Percentiles rank a stretch among this genome's conserved stretches.
These are phyloP conservation scores for Saguinus midas DNA, from an alignment of 2,113 vertebrate species.

Conservation along the genomic window DNA sequence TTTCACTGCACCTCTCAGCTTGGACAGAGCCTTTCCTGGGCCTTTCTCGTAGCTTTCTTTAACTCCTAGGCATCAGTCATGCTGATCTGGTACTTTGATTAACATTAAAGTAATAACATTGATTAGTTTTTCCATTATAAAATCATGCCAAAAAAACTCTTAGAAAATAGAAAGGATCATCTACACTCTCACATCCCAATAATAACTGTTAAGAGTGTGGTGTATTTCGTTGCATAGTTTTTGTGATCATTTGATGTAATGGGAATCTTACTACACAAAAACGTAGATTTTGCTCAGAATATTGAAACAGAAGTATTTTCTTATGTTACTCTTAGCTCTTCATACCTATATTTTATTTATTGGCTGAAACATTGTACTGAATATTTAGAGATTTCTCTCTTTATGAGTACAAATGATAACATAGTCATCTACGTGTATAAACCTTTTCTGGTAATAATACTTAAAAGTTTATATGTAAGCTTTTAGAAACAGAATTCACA, in stretches of 20 bases:
- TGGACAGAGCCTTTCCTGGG: neutral
- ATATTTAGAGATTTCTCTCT: neutral
- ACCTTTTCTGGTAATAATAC: neutral
- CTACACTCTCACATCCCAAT: neutral
- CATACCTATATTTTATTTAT: neutral
- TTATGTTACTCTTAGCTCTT: neutral
- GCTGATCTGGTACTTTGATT: neutral
- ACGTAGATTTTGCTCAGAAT: neutral
- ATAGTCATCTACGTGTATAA: neutral
- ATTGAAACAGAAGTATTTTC: neutral
- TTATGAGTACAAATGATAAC: neutral
- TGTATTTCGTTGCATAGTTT: neutral
- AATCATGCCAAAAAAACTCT: neutral
- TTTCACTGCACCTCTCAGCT: neutral
- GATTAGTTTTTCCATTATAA: neutral
- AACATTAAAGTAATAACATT: neutral
- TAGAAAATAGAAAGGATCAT: neutral
- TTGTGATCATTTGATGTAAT: neutral
- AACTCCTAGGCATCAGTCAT: neutral
- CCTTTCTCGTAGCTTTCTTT: neutral
- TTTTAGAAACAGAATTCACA: neutral
- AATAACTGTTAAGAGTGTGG: neutral
- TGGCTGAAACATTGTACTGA: neutral
- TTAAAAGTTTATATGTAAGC: neutral
- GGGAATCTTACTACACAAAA: neutral